phyloP scores from a whole-genome alignment of 2,888 invertebrate genomes.

The Acrobasis consociella region DNA sequence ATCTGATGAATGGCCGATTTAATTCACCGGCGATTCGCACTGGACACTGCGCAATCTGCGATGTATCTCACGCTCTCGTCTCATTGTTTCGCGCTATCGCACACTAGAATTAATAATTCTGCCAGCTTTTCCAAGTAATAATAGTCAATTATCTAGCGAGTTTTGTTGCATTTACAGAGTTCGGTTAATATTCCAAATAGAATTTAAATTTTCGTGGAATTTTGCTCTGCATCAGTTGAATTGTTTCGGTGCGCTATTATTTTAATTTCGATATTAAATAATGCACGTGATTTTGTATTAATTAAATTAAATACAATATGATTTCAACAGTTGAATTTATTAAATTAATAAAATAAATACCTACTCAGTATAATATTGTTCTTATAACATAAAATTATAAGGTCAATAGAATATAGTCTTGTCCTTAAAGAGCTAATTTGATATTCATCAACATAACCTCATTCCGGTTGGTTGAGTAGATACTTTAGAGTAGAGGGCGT shows the following conservation, averaged over 20 bases:
- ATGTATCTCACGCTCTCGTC: slow-evolving; percentile 65
- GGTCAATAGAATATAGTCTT: neutral
- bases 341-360: no score
- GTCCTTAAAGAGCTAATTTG: neutral
- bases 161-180: slow-evolving; percentile 22
- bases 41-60: slow-evolving; percentile 54
- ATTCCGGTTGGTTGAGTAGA: neutral
- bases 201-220: slow-evolving; percentile 21
- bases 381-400: no score
- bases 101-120: slow-evolving; percentile 39
- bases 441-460: neutral
- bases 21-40: slow-evolving; percentile 56
- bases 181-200: slow-evolving; percentile 10
- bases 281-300: neutral
- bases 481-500: neutral
- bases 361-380: no score
- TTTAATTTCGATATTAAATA: slow-evolving; percentile 13
- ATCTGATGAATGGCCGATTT: slow-evolving; percentile 58
- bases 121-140: slow-evolving; percentile 35
- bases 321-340: neutral
- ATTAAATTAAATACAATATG: neutral
- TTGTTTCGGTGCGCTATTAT: slow-evolving; percentile 1
- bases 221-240: slow-evolving; percentile 5
- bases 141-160: slow-evolving; percentile 41
- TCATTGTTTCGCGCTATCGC: slow-evolving; percentile 44